These are phyloP conservation scores for Felis chaus DNA, from an alignment of 2,113 vertebrate genomes.

Conservation along the genomic window DNA sequence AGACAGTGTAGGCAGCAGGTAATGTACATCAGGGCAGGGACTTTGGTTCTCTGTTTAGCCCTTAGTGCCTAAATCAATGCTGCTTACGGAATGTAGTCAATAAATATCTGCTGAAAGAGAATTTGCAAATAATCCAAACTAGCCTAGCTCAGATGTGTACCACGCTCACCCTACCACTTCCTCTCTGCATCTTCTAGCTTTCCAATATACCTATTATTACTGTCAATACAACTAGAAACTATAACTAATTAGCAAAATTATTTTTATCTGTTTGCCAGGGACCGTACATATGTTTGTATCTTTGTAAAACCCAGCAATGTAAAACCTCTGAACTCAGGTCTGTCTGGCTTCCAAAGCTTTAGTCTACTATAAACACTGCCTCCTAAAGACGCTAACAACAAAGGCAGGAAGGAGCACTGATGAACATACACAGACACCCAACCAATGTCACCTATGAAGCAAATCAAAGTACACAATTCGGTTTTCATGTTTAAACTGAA, in stretches of 20 bases:
- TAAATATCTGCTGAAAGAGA: background rate
- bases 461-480: background rate
- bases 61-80: background rate
- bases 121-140: background rate
- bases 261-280: constrained; percentile 32
- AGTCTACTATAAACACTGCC: background rate
- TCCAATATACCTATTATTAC: background rate
- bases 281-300: constrained; percentile 24
- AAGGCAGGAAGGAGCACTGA: background rate
- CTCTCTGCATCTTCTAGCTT: background rate
- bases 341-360: background rate
- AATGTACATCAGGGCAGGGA: background rate
- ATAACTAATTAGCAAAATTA: background rate
- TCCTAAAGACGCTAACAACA: background rate
- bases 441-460: background rate
- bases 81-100: background rate
- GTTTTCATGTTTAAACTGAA: constrained; percentile 44
- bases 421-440: background rate
- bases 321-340: constrained; percentile 24
- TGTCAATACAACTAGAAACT: background rate
- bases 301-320: constrained; percentile 45
- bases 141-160: background rate
- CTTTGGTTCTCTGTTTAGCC: background rate
- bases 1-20: background rate
- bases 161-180: background rate